A percentile compares a stretch with the other conserved stretches of the same genome.
phyloP scores from a whole-genome alignment of 1,140 invertebrate genomes.

The Oreohelix idahoensis region DNA sequence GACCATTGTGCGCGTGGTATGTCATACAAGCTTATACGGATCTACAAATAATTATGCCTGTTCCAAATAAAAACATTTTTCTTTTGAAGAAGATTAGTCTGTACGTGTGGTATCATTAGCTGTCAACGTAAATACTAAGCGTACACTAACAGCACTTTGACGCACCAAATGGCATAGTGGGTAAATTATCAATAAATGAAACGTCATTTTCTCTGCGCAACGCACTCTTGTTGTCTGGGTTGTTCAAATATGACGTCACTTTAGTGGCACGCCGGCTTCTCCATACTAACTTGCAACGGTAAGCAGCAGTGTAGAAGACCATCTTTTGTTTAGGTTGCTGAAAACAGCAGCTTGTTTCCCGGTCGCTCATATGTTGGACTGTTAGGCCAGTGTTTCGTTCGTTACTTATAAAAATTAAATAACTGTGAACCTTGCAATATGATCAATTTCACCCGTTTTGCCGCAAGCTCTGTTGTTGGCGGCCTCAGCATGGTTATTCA shows the following conservation, averaged over 20 bases:
- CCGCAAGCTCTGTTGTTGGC: conserved; percentile 22
- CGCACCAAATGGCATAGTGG: neutral
- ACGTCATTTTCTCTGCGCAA: conserved; percentile 9
- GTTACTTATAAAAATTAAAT: neutral
- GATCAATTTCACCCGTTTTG: conserved; percentile 2
- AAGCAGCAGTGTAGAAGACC: conserved; percentile 27
- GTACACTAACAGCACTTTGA: neutral
- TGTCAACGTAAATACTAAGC: too few species aligned
- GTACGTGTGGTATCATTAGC: too few species aligned
- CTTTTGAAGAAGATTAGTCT: too few species aligned
- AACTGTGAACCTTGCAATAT: neutral
- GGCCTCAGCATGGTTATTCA: neutral
- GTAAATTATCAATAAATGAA: neutral
- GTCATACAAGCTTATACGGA: too few species aligned
- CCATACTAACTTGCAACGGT: conserved; percentile 25
- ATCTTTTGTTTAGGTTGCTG: conserved; percentile 28
- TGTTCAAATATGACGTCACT: conserved; percentile 32
- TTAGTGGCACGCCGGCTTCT: conserved; percentile 12
- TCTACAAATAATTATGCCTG: too few species aligned
- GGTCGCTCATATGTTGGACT: conserved; percentile 17
- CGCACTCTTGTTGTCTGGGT: conserved; percentile 9
- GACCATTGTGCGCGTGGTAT: too few species aligned
- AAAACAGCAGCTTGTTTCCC: neutral
- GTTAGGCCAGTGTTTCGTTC: conserved; percentile 18
- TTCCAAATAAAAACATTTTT: too few species aligned